Percentiles rank a stretch among this genome's conserved stretches.
These are phyloP conservation scores for Stomatorhinus walkeri DNA, from an alignment of 2,797 vertebrate genomes.

Conservation along the genomic window DNA sequence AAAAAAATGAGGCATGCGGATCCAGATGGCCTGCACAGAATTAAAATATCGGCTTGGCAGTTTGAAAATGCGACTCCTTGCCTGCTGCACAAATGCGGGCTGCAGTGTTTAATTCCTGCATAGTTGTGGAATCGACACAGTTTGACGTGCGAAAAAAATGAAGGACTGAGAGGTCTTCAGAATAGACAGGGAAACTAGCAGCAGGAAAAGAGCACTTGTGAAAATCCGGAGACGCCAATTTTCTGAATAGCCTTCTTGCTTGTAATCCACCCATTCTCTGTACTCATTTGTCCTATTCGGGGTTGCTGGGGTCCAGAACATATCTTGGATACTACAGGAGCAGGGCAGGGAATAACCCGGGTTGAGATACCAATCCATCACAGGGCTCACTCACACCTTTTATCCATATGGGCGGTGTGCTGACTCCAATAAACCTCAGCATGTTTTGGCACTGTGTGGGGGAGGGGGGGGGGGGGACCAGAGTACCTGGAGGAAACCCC, in stretches of 20 bases:
- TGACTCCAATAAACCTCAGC: neutral
- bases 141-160: no score
- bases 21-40: constrained; percentile 14
- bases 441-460: neutral
- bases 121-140: neutral
- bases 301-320: neutral
- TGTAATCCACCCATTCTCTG: neutral
- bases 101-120: neutral
- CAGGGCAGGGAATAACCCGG: neutral
- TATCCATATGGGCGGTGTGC: neutral
- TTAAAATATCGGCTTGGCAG: neutral
- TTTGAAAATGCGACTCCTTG: neutral
- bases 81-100: neutral
- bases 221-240: neutral
- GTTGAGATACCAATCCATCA: neutral
- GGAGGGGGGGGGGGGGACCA: neutral
- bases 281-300: neutral
- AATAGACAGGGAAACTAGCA: neutral
- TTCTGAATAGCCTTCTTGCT: neutral
- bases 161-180: neutral
- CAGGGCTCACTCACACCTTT: neutral
- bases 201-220: neutral
- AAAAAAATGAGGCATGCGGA: neutral
- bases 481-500: neutral
- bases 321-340: neutral